Evolutionary conservation across 2,888 invertebrate species (phyloP).

Genomic region (Dynastes hyllus): DNA sequence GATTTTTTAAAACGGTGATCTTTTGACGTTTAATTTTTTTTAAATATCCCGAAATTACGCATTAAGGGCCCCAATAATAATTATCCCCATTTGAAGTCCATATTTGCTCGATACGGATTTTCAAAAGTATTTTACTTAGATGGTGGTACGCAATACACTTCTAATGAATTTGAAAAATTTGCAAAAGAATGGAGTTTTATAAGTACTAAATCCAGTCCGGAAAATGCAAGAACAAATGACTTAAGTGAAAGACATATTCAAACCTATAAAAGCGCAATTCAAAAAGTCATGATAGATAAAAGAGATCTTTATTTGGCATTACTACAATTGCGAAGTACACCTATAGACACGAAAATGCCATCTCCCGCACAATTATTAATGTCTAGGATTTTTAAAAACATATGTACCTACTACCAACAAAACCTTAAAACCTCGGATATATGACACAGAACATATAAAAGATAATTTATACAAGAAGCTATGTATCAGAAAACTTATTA

Average conservation of each 20-base stretch:
- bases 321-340: neutral
- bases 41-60: neutral
- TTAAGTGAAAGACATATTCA: too few relatives aligned
- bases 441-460: too few relatives aligned
- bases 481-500: too few relatives aligned
- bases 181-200: too few relatives aligned
- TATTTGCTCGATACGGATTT: neutral
- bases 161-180: too few relatives aligned
- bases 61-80: neutral
- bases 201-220: too few relatives aligned
- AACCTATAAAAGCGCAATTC: too few relatives aligned
- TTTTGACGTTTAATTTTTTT: too few relatives aligned
- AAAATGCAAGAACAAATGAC: too few relatives aligned
- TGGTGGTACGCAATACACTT: neutral
- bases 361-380: slow-evolving; percentile 1
- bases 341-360: neutral
- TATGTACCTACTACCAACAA: neutral
- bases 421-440: neutral
- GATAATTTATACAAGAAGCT: too few relatives aligned
- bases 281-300: neutral
- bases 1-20: too few relatives aligned
- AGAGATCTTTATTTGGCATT: neutral
- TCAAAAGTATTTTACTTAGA: slow-evolving; percentile 8
- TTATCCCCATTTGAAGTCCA: neutral
- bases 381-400: neutral